Evolutionary conservation across 2,113 vertebrate species (phyloP).

Genomic region (Anser brachyrhynchus): DNA sequence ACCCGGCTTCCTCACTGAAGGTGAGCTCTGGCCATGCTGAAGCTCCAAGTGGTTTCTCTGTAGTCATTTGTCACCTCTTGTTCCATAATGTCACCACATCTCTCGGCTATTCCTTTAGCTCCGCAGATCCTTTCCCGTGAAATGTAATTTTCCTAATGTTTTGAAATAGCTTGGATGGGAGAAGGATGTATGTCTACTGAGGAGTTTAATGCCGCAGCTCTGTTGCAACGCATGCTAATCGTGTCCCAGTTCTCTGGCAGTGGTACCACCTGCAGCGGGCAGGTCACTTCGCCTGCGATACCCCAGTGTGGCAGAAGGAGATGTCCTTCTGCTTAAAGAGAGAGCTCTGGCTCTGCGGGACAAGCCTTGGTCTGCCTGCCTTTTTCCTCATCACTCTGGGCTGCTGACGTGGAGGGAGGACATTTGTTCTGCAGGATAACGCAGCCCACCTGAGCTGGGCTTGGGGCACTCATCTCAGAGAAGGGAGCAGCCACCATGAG

Average conservation of each 20-base stretch:
- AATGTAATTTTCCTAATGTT: background rate
- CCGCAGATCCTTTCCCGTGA: background rate
- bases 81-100: too few relatives aligned
- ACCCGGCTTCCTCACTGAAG: background rate
- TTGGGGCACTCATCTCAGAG: background rate
- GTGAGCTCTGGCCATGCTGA: background rate
- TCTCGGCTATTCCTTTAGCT: background rate
- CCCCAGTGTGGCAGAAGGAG: background rate
- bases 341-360: background rate
- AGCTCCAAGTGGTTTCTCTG: background rate
- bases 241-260: background rate
- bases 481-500: background rate
- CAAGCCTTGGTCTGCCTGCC: background rate
- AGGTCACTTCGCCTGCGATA: background rate
- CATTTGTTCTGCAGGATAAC: background rate
- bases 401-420: background rate
- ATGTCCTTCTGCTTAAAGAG: background rate
- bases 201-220: background rate
- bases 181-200: background rate
- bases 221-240: fast-evolving
- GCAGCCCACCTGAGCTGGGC: background rate
- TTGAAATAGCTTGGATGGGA: background rate
- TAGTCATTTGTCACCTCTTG: background rate
- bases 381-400: background rate
- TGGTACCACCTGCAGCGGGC: too few relatives aligned